Percentiles rank a stretch among this genome's conserved stretches.
phyloP scores from a whole-genome alignment of 2,888 invertebrate genomes.

The Tachina grossa region DNA sequence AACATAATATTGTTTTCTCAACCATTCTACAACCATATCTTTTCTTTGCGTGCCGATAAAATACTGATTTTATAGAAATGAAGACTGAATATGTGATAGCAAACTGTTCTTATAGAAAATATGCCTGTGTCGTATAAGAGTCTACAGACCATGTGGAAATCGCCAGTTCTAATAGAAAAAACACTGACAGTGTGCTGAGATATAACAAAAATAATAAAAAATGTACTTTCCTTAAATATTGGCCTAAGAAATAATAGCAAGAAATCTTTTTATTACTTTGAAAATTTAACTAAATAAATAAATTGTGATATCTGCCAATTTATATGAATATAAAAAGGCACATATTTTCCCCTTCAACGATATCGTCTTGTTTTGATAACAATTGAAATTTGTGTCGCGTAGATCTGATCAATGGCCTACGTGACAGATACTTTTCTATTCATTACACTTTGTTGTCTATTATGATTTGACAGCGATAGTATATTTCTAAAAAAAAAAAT shows the following conservation, averaged over 20 bases:
- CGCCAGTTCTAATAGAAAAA: too few species aligned
- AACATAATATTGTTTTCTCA: too few species aligned
- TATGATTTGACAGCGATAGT: conserved; percentile 55
- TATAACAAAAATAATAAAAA: too few species aligned
- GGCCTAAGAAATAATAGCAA: background rate
- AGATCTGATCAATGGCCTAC: conserved; percentile 81
- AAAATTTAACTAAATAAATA: background rate
- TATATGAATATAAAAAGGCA: background rate
- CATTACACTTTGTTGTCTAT: conserved; percentile 31
- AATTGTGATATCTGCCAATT: background rate
- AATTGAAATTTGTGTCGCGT: conserved; percentile 80
- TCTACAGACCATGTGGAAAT: too few species aligned
- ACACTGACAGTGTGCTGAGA: too few species aligned
- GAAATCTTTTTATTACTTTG: background rate
- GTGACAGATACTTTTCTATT: conserved; percentile 70
- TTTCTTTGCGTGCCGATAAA: too few species aligned
- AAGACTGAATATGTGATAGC: too few species aligned
- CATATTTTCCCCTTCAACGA: background rate
- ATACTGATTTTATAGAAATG: too few species aligned
- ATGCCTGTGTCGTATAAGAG: too few species aligned
- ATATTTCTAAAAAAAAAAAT: background rate
- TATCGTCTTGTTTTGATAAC: conserved; percentile 9
- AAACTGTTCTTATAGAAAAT: too few species aligned
- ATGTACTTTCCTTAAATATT: background rate
- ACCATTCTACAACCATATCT: too few species aligned